Percentiles rank a stretch among this genome's conserved stretches.
Conservation (phyloP, 2,113 vertebrate species). For the Labrus mixtus region DNA sequence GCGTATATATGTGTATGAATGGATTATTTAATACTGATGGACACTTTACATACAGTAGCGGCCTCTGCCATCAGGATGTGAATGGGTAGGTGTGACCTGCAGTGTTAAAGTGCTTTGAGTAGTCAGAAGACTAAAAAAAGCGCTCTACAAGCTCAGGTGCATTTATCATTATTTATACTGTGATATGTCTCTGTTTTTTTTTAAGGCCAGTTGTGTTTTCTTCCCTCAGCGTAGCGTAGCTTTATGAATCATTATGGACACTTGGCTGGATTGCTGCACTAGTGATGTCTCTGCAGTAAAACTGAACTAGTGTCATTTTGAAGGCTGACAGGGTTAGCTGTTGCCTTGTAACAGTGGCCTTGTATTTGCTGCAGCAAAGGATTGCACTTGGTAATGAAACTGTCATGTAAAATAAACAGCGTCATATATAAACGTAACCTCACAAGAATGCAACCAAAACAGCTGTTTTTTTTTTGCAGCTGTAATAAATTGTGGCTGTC, state of each 20-base stretch:
- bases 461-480: constrained; percentile 4
- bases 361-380: constrained; percentile 19
- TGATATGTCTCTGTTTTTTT: constrained; percentile 27
- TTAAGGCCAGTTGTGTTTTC: constrained; percentile 1
- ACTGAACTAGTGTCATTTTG: constrained; percentile 10
- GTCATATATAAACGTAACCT: not conserved
- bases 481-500: not conserved
- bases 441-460: not conserved
- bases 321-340: constrained; percentile 18
- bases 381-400: not conserved
- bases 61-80: too few species aligned
- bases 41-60: too few species aligned
- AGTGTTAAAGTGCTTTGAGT: too few species aligned
- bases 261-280: not conserved
- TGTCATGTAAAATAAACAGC: constrained; percentile 26
- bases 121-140: too few species aligned
- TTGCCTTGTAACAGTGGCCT: not conserved
- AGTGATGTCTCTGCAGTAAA: constrained; percentile 1
- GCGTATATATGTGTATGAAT: too few species aligned
- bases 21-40: too few species aligned
- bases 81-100: too few species aligned
- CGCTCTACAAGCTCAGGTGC: too few species aligned
- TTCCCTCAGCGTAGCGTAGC: constrained; percentile 13
- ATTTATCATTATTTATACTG: constrained; percentile 11
- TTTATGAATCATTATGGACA: constrained; percentile 20